Evolutionary conservation across 2,888 invertebrate species (phyloP), one percentile per base, ranked within the genome.

Genomic region (Hemistola chrysoprasaria): DNA sequence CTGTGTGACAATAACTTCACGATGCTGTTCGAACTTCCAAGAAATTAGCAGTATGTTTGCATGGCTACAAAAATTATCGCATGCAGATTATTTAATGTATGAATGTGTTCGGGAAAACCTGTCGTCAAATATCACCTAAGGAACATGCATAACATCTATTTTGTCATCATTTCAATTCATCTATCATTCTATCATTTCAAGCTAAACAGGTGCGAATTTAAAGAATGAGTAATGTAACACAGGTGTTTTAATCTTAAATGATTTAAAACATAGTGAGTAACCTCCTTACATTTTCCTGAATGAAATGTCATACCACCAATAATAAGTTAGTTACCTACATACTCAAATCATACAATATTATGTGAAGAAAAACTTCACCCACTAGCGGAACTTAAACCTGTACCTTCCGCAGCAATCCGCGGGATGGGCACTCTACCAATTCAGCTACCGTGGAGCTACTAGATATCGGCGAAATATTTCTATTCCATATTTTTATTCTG

Each of bases 161-260:
- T 9, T 20, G 32, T 24, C 37, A 46, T 43, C 41, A 33, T 37
- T n/a, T n/a, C n/a, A n/a, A n/a, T n/a, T n/a, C 21, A 9, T 11
- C n/a, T 11, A 8, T 25, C 25, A n/a, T 20, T 27, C 22, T 35
- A 46, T 43, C 41, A 33, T 37, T 43, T 16, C 40, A 46, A 50
- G 34, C 50, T 32, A 42, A 42, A 32, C 22, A 25, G 3, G 24
- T 27, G 6, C 29, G 21, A 36, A 32, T 28, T 42, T 41, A 20
- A 8, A 24, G 38, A 43, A 43, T 38, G 37, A 40, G 20, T 11
- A 32, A 27, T 40, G 34, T 29, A 29, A 21, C 11, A 28, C 16
- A 28, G 16, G 16, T 16, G 31, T 31, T 20, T n/a, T n/a, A 27
- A 6, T 16, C 6, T 21, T 5, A 22, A 35, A 30, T 6, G 6